Evolutionary conservation across 1,140 invertebrate genomes (phyloP), one percentile per base, ranked within the genome.

Genomic region (Drosophila insularis): DNA sequence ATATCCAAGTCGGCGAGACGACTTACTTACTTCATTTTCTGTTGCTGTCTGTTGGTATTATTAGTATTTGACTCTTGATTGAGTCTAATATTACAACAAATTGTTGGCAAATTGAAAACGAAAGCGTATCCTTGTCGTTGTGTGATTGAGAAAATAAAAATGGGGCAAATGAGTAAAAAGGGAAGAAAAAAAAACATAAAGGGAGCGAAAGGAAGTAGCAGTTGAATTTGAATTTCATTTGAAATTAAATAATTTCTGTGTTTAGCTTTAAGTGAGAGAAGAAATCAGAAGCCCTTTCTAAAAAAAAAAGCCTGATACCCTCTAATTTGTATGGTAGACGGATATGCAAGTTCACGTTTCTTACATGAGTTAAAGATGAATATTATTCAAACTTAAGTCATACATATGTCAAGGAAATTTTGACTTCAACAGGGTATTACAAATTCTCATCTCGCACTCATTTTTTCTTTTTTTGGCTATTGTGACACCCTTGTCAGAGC

Each of bases 11-110:
- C n/a, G n/a, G n/a, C n/a, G n/a, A n/a, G n/a, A n/a, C n/a, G n/a
- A n/a, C n/a, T n/a, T n/a, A n/a, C n/a, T n/a, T n/a, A n/a, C n/a
- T n/a, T n/a, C n/a, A n/a, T 54, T n/a, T 11, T 21, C n/a, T 32
- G 27, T 11, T 10, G 17, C 58, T 71, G 80, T 71, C 76, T 86
- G 78, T 64, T 71, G 64, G 70, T 54, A 77, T 87, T 87, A 79
- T 81, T 76, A 81, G 75, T 71, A 68, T 82, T 87, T 87, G 68
- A 89, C 84, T 89, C 53, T 43, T 74, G 77, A 68, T 89, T 87
- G 73, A 71, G 72, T 78, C 54, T 80, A 67, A 66, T 80, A 81
- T 86, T 73, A 79, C 78, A 54, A 14, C 54, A 68, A 86, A 81
- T 81, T 81, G 74, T 64, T 70, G 71, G 43, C 60, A 79, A 87